Evolutionary conservation across 2,113 vertebrate genomes (phyloP), one percentile per base, ranked within the genome.

Genomic region (Hippoglossus stenolepis): DNA sequence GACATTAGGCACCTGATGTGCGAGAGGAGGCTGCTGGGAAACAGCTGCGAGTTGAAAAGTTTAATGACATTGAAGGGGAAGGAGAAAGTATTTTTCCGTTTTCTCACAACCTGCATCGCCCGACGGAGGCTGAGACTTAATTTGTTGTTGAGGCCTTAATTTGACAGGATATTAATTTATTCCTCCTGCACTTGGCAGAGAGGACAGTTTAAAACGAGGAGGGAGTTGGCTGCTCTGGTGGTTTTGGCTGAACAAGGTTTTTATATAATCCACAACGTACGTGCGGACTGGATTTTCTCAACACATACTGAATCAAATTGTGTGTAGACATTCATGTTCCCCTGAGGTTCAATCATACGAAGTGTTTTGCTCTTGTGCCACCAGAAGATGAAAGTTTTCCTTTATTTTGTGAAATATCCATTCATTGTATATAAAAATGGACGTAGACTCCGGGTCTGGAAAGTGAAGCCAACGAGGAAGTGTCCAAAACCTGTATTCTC

Each of bases 11-110:
- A 49, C 18, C 63, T 65, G 35, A 11, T 71, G 66, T 24, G 15
- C 1, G 14, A 31, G 5, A 35, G 23, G 9, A 62, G 12, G 17
- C 4, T 15, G 20, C 72, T n/a, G 10, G 5, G 23, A 64, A 61
- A 38, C 58, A 10, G 59, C 21, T 58, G 65, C 20, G 59, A 65
- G 60, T 49, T 53, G 24, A 53, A 23, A 53, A 43, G 60, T 65
- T 60, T 54, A 65, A 65, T 59, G 43, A 45, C n/a, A 11, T 26
- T 15, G 20, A 35, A 10, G 14, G 21, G 1, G 18, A 24, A 0
- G 23, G 31, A 31, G 6, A 15, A 10, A 38, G 23, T 8, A 2
- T 5, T 43, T 23, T 23, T 43, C 35, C 12, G 20, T 23, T 45
- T 7, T 12, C 35, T 21, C 7, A 45, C 20, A 43, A 7, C 5